Evolutionary conservation across 2,888 invertebrate species (phyloP).

Genomic region (Macrosoma leucophasiata): DNA sequence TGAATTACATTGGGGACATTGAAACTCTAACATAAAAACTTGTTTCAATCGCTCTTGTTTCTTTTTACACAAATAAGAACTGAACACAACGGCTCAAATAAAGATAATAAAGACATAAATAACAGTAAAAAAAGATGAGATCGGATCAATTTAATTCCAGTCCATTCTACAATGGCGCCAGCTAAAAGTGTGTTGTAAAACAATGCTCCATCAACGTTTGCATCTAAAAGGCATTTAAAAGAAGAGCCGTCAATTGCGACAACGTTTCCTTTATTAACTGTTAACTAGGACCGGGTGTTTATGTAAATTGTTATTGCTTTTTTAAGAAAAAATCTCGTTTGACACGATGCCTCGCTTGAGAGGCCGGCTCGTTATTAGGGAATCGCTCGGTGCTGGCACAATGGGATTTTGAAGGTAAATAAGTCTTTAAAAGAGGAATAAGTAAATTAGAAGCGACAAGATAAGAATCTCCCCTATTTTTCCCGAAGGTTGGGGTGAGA

Average conservation of each 20-base stretch:
- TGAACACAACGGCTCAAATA: neutral
- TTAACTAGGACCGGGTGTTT: conserved; percentile 72
- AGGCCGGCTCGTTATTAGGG: conserved; percentile 59
- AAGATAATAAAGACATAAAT: conserved; percentile 15
- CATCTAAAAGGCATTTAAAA: conserved; percentile 65
- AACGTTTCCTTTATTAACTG: conserved; percentile 73
- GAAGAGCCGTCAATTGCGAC: conserved; percentile 65
- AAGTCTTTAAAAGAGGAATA: conserved; percentile 84
- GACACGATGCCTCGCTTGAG: conserved; percentile 61
- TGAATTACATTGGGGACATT: no score
- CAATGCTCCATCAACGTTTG: conserved; percentile 63
- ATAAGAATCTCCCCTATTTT: conserved; percentile 84
- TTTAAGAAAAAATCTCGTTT: conserved; percentile 68
- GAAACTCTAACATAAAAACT: no score
- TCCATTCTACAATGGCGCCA: conserved; percentile 28
- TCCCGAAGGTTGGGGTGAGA: conserved; percentile 62
- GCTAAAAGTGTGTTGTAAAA: conserved; percentile 54
- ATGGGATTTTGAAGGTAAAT: conserved; percentile 80
- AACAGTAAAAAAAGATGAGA: conserved; percentile 25
- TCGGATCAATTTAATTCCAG: conserved; percentile 29
- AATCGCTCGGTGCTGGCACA: conserved; percentile 61
- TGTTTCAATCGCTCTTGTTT: no score
- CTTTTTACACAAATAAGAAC: no score
- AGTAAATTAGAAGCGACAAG: conserved; percentile 87
- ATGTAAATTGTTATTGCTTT: conserved; percentile 76